These are phyloP conservation scores for Phrynocephalus versicolor DNA, from an alignment of 2,113 vertebrate genomes.

Conservation along the genomic window DNA sequence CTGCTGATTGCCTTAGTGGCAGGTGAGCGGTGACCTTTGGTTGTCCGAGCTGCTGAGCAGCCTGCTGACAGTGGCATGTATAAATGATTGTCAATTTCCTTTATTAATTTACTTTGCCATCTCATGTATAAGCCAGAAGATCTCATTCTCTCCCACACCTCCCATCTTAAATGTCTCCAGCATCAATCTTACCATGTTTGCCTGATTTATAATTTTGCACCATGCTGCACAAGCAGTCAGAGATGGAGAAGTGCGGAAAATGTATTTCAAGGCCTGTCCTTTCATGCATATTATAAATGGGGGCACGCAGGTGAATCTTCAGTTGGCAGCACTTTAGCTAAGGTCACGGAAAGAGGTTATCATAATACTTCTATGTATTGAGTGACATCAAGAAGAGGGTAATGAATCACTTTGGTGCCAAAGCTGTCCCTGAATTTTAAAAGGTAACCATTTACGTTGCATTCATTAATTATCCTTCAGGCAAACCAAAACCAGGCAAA, in stretches of 20 bases:
- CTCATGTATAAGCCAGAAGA: slow-evolving; percentile 76
- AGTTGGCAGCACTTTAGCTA: slow-evolving; percentile 46
- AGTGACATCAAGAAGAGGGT: slow-evolving; percentile 45
- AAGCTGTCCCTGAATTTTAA: slow-evolving; percentile 46
- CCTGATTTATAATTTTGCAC: slow-evolving; percentile 65
- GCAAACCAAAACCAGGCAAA: slow-evolving; percentile 38
- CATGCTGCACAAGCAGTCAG: slow-evolving; percentile 43
- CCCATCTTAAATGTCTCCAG: slow-evolving; percentile 52
- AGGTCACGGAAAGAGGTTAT: slow-evolving; percentile 67
- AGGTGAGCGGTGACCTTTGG: slow-evolving; percentile 78
- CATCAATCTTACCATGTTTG: slow-evolving; percentile 64
- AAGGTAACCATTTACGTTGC: slow-evolving; percentile 24
- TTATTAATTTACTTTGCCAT: slow-evolving; percentile 84
- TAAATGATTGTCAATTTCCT: slow-evolving; percentile 85
- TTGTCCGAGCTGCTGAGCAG: slow-evolving; percentile 76
- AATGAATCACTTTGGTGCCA: slow-evolving; percentile 45
- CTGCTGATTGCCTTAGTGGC: slow-evolving; percentile 53
- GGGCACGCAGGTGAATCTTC: slow-evolving; percentile 52
- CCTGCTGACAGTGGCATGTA: slow-evolving; percentile 73
- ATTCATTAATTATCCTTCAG: slow-evolving; percentile 48
- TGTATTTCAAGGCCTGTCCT: slow-evolving; percentile 22
- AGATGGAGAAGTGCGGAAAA: slow-evolving; percentile 45
- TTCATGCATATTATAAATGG: slow-evolving; percentile 51
- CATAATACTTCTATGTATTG: slow-evolving; percentile 46
- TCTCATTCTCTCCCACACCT: slow-evolving; percentile 60